A percentile compares a stretch with the other conserved stretches of the same genome.
Conservation (phyloP, 2,797 vertebrate species). For the Scarus forsteni region DNA sequence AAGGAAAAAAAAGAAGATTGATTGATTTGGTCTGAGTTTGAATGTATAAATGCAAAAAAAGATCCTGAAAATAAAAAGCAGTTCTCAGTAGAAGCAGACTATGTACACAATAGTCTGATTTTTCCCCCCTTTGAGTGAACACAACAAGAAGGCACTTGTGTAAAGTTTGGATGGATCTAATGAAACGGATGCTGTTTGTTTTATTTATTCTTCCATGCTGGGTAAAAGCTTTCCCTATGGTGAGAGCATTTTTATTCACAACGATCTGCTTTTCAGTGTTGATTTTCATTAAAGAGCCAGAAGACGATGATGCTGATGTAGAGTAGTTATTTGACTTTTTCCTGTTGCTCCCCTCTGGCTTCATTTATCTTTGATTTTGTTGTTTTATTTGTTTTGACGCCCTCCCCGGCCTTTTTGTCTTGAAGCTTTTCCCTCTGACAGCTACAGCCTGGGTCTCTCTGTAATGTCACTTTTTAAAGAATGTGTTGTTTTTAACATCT, state of each 20-base stretch:
- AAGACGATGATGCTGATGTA: conserved; percentile 50
- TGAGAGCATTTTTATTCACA: conserved; percentile 78
- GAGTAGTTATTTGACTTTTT: conserved; percentile 35
- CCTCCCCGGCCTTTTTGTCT: conserved; percentile 13
- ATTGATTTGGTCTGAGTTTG: conserved; percentile 64
- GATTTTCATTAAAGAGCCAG: conserved; percentile 74
- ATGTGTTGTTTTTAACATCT: conserved; percentile 35
- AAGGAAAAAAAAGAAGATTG: conserved; percentile 33
- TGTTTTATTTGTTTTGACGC: conserved; percentile 16
- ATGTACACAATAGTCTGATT: conserved; percentile 23
- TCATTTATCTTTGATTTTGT: conserved; percentile 39
- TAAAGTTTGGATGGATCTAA: conserved; percentile 69
- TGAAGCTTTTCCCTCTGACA: conserved; percentile 40
- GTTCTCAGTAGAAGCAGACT: conserved; percentile 31
- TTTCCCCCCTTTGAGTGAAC: conserved; percentile 15
- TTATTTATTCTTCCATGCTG: conserved; percentile 81
- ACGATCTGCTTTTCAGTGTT: conserved; percentile 68
- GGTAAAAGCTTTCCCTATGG: conserved; percentile 83
- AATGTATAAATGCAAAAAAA: conserved; percentile 70
- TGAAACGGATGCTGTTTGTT: conserved; percentile 67
- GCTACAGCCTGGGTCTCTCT: conserved; percentile 44
- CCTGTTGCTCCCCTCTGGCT: conserved; percentile 22
- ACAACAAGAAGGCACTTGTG: conserved; percentile 75
- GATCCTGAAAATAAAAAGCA: conserved; percentile 2
- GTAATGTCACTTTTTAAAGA: conserved; percentile 26